Evolutionary conservation across 1,140 invertebrate species (phyloP).

Genomic region (Orchesella cincta): DNA sequence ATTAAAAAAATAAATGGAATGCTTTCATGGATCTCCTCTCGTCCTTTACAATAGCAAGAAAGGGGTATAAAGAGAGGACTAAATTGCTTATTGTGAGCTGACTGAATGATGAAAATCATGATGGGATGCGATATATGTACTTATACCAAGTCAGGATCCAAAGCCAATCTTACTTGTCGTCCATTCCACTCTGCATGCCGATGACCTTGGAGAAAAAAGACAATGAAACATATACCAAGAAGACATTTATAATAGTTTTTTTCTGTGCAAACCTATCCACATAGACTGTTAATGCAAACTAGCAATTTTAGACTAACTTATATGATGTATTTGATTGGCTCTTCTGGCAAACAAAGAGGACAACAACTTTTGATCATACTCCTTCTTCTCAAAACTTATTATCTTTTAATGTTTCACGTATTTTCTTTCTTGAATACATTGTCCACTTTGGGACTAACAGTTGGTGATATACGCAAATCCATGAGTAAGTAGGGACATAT

Average conservation of each 20-base stretch:
- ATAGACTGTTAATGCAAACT: no score
- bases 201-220: conserved; percentile 4
- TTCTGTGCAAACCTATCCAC: not conserved
- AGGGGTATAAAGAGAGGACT: no score
- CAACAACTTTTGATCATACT: no score
- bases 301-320: not conserved
- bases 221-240: not conserved
- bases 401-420: no score
- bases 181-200: not conserved
- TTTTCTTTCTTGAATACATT: no score
- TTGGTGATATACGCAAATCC: no score
- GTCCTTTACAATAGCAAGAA: not conserved
- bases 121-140: not conserved
- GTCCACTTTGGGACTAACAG: no score
- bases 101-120: not conserved
- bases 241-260: not conserved
- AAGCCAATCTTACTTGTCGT: not conserved
- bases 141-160: no score
- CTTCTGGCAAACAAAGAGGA: not conserved
- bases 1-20: conserved; percentile 14
- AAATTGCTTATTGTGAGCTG: not conserved
- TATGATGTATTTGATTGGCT: not conserved
- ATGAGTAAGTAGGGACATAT: no score
- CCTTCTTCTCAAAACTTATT: no score
- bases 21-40: not conserved